Percentiles rank a stretch among this genome's conserved stretches.
Conservation (phyloP, 2,797 vertebrate genomes). For the Cynodonichthys magdalenae region DNA sequence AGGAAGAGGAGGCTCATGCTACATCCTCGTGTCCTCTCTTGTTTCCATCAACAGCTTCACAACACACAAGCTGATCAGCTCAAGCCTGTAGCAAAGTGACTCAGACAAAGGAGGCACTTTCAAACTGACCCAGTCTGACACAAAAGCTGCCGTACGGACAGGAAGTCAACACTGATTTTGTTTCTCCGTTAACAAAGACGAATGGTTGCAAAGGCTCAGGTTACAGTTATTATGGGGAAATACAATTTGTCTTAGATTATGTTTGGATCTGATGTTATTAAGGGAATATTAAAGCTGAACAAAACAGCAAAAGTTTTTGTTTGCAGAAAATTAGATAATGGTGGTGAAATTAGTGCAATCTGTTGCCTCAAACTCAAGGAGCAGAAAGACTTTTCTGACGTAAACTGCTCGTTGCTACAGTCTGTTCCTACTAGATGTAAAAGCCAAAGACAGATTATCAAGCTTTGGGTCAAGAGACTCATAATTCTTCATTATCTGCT, state of each 20-base stretch:
- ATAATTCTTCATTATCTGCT: neutral
- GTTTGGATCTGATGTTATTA: slow-evolving; percentile 1
- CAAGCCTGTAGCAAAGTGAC: slow-evolving; percentile 53
- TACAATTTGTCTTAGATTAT: neutral
- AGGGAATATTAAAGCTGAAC: neutral
- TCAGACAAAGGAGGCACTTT: slow-evolving; percentile 34
- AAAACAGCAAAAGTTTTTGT: neutral
- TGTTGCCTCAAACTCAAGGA: neutral
- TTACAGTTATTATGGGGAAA: neutral
- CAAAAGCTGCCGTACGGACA: neutral
- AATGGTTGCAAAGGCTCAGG: neutral
- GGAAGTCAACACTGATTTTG: neutral
- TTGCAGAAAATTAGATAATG: neutral
- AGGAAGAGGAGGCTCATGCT: slow-evolving; percentile 53
- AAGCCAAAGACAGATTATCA: neutral
- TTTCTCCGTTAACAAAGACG: neutral
- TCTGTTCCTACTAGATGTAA: neutral
- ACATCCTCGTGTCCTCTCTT: slow-evolving; percentile 62
- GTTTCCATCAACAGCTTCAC: slow-evolving; percentile 65
- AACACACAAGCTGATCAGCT: slow-evolving; percentile 43
- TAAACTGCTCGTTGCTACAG: neutral
- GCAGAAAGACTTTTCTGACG: neutral
- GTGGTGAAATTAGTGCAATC: slow-evolving; percentile 1
- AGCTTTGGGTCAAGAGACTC: neutral
- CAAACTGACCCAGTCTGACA: slow-evolving; percentile 18